A percentile compares a stretch with the other conserved stretches of the same genome.
These are phyloP conservation scores for Parnassius mnemosyne DNA, from an alignment of 2,888 invertebrate species.

Conservation along the genomic window DNA sequence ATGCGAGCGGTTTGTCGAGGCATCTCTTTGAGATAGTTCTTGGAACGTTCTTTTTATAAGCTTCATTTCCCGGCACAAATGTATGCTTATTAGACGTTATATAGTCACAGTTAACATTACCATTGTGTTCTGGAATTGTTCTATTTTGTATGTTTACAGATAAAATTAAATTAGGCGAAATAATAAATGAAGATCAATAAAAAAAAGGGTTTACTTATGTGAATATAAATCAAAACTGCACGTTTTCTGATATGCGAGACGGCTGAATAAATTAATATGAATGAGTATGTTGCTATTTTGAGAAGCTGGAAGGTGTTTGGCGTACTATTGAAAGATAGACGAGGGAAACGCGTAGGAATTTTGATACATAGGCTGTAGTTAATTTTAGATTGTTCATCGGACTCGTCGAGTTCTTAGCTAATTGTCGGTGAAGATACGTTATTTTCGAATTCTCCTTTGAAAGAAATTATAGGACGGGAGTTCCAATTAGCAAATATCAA, in stretches of 20 bases:
- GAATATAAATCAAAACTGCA: conserved; percentile 23
- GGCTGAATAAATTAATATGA: conserved; percentile 69
- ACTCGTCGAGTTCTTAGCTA: conserved; percentile 78
- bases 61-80: conserved; percentile 29
- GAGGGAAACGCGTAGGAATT: conserved; percentile 78
- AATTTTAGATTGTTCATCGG: conserved; percentile 80
- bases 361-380: conserved; percentile 80
- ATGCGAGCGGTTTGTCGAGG: conserved; percentile 57
- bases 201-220: too few relatives aligned
- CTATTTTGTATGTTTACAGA: not conserved
- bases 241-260: conserved; percentile 43
- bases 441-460: conserved; percentile 52
- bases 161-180: not conserved
- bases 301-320: conserved; percentile 80
- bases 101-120: not conserved
- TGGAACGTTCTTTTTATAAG: conserved; percentile 55
- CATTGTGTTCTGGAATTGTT: not conserved
- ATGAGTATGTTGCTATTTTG: conserved; percentile 66
- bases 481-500: conserved; percentile 17
- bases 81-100: conserved; percentile 22
- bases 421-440: conserved; percentile 76
- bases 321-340: conserved; percentile 79
- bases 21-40: conserved; percentile 67
- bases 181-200: too few relatives aligned
- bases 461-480: conserved; percentile 24